phyloP scores from a whole-genome alignment of 2,113 vertebrate genomes.

The Barbus barbus region DNA sequence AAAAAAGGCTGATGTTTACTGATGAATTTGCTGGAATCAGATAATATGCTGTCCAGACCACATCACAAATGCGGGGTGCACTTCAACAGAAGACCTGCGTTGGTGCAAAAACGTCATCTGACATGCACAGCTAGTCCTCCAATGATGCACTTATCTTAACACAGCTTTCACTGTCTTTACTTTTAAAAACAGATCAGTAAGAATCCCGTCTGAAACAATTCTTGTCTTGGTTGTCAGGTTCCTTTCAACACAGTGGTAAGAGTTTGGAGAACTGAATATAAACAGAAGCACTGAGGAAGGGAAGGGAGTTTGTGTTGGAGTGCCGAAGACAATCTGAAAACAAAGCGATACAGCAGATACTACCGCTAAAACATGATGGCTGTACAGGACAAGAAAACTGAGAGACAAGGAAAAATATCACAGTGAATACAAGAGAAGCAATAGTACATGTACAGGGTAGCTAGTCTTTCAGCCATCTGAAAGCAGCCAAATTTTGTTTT shows the following conservation, averaged over 20 bases:
- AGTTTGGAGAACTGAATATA: not conserved
- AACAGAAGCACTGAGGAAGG: not conserved
- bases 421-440: not conserved
- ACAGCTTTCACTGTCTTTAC: not conserved
- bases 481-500: not conserved
- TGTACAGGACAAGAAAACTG: not conserved
- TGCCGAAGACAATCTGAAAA: not conserved
- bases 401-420: not conserved
- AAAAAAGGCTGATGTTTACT: slow-evolving; percentile 10
- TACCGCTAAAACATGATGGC: not conserved
- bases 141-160: not conserved
- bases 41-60: not conserved
- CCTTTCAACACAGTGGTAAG: not conserved
- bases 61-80: not conserved
- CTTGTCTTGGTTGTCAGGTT: too few species aligned
- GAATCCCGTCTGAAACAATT: not conserved
- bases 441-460: not conserved
- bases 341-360: not conserved
- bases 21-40: not conserved
- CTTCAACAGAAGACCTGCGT: not conserved
- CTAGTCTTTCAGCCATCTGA: not conserved
- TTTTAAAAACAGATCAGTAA: not conserved
- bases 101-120: not conserved
- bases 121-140: not conserved
- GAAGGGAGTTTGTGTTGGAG: not conserved